A percentile compares a stretch with the other conserved stretches of the same genome.
These are phyloP conservation scores for Isotomurus palustris DNA, from an alignment of 2,888 invertebrate genomes.

Conservation along the genomic window DNA sequence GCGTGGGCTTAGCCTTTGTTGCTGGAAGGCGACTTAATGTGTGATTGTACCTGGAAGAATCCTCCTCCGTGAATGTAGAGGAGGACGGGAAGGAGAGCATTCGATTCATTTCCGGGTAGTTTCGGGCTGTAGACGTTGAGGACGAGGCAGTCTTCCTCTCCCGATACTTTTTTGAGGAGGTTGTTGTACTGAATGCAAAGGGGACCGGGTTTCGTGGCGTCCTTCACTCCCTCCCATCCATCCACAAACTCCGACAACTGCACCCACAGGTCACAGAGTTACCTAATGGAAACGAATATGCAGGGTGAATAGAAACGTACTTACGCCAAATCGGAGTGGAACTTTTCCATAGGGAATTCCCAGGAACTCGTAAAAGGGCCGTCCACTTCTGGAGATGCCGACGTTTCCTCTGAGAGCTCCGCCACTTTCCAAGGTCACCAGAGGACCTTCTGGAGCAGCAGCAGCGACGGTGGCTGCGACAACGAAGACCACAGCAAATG, in stretches of 20 bases:
- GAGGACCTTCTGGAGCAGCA: too few species aligned
- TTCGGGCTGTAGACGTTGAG: slow-evolving; percentile 7
- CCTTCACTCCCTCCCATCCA: background rate
- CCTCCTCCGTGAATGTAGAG: too few species aligned
- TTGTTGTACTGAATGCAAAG: slow-evolving; percentile 1
- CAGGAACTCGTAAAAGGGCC: background rate
- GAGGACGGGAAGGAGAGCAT: too few species aligned
- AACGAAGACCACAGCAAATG: too few species aligned
- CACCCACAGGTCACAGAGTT: background rate
- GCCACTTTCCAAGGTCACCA: too few species aligned
- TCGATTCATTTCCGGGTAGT: too few species aligned
- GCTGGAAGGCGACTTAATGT: too few species aligned
- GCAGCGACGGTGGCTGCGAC: too few species aligned
- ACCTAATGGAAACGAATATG: background rate
- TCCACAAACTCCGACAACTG: background rate
- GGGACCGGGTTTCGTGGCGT: background rate
- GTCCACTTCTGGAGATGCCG: background rate
- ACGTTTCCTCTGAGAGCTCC: background rate
- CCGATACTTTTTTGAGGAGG: background rate
- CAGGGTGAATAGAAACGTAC: background rate
- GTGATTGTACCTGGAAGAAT: too few species aligned
- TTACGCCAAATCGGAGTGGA: background rate
- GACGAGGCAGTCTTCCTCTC: background rate
- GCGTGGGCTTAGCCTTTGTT: too few species aligned
- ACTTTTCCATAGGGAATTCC: slow-evolving; percentile 6